phyloP scores from a whole-genome alignment of 2,888 invertebrate genomes.

The Hydropsyche betteni region DNA sequence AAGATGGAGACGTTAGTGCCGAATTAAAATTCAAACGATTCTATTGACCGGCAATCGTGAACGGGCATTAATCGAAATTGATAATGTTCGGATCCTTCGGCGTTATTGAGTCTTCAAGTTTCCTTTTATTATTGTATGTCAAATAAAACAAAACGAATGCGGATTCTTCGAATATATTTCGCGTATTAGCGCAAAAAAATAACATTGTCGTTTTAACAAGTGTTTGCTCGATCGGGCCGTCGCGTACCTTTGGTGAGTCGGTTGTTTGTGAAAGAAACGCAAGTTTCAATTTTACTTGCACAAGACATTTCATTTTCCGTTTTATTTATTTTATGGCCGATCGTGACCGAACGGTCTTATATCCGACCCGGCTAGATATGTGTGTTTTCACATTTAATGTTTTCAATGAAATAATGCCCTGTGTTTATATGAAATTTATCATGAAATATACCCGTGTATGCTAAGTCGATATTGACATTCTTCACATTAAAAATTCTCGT shows the following conservation, averaged over 20 bases:
- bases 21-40: constrained; percentile 25
- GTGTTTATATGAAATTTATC: constrained; percentile 18
- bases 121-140: not conserved
- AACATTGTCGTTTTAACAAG: constrained; percentile 5
- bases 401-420: constrained; percentile 29
- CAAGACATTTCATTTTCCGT: constrained; percentile 33
- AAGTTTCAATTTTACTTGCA: constrained; percentile 23
- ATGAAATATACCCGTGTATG: constrained; percentile 13
- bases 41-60: constrained; percentile 13
- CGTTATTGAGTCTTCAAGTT: not conserved
- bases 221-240: constrained; percentile 8
- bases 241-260: not conserved
- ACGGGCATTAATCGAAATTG: not conserved
- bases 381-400: constrained; percentile 24
- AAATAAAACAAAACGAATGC: not conserved
- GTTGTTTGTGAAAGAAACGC: constrained; percentile 21
- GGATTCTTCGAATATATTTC: no score
- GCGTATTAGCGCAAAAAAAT: not conserved
- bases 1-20: constrained; percentile 10
- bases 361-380: constrained; percentile 14
- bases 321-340: constrained; percentile 19
- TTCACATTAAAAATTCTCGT: no score
- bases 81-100: not conserved
- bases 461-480: not conserved
- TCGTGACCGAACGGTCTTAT: constrained; percentile 27